Evolutionary conservation across 2,797 vertebrate genomes (phyloP).

Genomic region (Acanthurus leucopareius): DNA sequence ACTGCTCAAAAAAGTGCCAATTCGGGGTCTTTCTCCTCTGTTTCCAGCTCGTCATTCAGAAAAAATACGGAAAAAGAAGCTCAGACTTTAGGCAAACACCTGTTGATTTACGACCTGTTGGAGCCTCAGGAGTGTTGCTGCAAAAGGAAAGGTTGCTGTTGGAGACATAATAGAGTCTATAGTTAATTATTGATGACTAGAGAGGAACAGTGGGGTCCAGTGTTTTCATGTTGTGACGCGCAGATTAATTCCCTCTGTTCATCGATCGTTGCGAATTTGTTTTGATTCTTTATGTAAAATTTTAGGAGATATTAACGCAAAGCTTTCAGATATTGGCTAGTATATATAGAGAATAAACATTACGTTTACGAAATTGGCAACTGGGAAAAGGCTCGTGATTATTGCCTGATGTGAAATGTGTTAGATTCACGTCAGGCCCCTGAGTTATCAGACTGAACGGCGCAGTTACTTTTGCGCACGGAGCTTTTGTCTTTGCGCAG

Average conservation of each 20-base stretch:
- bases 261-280: neutral
- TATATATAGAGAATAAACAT: neutral
- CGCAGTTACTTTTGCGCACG: slow-evolving; percentile 58
- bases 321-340: too few species aligned
- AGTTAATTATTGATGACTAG: slow-evolving; percentile 65
- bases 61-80: neutral
- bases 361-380: slow-evolving; percentile 6
- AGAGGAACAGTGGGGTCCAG: slow-evolving; percentile 15
- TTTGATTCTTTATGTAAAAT: neutral
- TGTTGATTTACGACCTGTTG: slow-evolving; percentile 84
- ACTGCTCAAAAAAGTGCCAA: slow-evolving; percentile 89
- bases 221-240: neutral
- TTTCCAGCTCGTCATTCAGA: slow-evolving; percentile 70
- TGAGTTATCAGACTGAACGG: slow-evolving; percentile 28
- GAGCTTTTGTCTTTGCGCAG: slow-evolving; percentile 85
- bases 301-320: too few species aligned
- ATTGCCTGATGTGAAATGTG: neutral
- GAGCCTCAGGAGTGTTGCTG: slow-evolving; percentile 27
- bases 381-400: too few species aligned
- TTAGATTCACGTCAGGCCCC: slow-evolving; percentile 19
- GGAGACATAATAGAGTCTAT: slow-evolving; percentile 33
- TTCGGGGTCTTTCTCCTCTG: slow-evolving; percentile 77
- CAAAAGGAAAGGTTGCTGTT: slow-evolving; percentile 39
- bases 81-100: slow-evolving; percentile 67
- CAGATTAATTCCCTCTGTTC: neutral